phyloP scores from a whole-genome alignment of 2,888 invertebrate genomes.

The Salticus scenicus region DNA sequence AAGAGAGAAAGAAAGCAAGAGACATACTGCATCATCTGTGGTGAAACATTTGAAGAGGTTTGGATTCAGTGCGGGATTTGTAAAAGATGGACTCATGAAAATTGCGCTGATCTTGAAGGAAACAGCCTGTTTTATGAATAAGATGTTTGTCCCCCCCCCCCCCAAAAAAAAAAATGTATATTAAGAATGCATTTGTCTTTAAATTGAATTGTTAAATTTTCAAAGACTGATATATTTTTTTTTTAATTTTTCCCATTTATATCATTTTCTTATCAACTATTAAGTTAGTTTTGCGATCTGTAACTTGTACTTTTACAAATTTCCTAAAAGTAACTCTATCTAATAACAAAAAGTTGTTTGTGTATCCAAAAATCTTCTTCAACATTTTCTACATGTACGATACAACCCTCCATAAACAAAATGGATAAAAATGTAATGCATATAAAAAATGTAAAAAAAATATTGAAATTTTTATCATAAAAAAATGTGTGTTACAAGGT shows the following conservation, averaged over 20 bases:
- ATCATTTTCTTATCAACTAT: too few species aligned
- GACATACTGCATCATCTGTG: background rate
- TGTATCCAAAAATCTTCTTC: background rate
- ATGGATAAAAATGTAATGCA: too few species aligned
- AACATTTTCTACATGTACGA: background rate
- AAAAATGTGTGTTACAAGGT: too few species aligned
- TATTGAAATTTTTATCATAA: too few species aligned
- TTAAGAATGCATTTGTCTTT: too few species aligned
- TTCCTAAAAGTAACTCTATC: too few species aligned
- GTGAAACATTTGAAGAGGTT: background rate
- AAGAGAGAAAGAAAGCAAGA: background rate
- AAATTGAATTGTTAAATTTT: too few species aligned
- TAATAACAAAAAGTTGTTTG: too few species aligned
- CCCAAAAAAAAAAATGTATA: too few species aligned
- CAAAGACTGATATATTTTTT: too few species aligned
- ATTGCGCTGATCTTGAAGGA: slow-evolving; percentile 4
- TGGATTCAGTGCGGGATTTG: slow-evolving; percentile 1
- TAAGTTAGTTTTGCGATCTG: background rate
- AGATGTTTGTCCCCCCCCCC: background rate
- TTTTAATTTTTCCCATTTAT: too few species aligned
- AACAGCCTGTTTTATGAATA: background rate
- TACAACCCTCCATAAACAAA: background rate
- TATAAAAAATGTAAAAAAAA: too few species aligned
- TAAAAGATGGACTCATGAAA: background rate
- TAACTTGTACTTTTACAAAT: background rate